Evolutionary conservation across 2,888 invertebrate species (phyloP), one percentile per base, ranked within the genome.

Genomic region (Frankliniella intonsa): DNA sequence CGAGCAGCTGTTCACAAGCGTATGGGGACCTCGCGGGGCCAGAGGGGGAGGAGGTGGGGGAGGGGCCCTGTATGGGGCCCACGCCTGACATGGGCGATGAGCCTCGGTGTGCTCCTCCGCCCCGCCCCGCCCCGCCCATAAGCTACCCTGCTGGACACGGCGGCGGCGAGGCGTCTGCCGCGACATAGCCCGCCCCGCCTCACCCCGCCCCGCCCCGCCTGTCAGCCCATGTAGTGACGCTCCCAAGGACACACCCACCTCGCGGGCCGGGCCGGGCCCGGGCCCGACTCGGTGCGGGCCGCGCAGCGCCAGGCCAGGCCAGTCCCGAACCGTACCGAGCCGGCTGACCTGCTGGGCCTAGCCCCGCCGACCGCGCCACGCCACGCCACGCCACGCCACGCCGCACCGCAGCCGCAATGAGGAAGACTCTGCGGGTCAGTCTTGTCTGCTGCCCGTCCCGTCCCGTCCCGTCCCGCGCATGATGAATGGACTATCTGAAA

Each of bases 401-500:
- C 69, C 69, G 8, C 69, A 9, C 25, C 69, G 69, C 69, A 76
- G 22, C 25, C 69, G 69, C 69, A 76, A 76, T 76, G 69, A 76
- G 69, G 69, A 76, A 76, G 69, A 76, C 69, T n/a, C 11, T 25
- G 19, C 69, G 55, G 55, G 55, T 55, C 55, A 55, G 55, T 19
- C 55, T 55, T 19, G 55, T 14, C 22, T 22, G n/a, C 7, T 3
- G 65, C 65, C n/a, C 69, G 69, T 11, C 69, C 69, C 69, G 69
- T 11, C 69, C 22, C 69, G 69, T 12, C 69, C 69, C 69, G 69
- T 11, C 69, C 69, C 69, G 69, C 5, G 69, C 69, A 76, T 76
- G 69, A 76, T 76, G 69, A 76, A 76, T 76, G 69, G 69, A 76
- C 22, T 22, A 76, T 76, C 69, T 76, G 22, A 76, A 76, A 76